Percentiles rank a stretch among this genome's conserved stretches.
These are phyloP conservation scores for Virgularia gustaviana DNA, from an alignment of 92 coral and sea anemone genomes.

Conservation along the genomic window DNA sequence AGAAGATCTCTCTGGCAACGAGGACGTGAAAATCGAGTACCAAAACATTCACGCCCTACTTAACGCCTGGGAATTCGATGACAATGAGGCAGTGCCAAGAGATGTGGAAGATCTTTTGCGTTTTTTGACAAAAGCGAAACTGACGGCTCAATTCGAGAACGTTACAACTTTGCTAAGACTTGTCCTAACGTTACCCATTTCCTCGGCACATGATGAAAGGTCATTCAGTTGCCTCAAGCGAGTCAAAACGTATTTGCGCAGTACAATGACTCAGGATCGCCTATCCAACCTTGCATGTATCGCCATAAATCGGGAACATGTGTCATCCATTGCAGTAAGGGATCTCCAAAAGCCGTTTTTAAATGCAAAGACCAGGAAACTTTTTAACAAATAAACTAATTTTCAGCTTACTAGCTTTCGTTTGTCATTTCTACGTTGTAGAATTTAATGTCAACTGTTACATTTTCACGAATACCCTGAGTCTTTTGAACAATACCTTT, in stretches of 20 bases:
- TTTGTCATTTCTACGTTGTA: too few relatives aligned
- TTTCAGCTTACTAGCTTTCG: not conserved
- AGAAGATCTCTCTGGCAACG: conserved; percentile 1
- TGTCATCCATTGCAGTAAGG: not conserved
- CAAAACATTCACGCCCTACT: conserved; percentile 13
- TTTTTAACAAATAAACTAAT: not conserved
- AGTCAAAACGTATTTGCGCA: not conserved
- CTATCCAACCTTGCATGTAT: conserved; percentile 5
- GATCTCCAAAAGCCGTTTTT: conserved; percentile 1
- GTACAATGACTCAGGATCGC: conserved; percentile 3
- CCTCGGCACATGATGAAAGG: conserved; percentile 22
- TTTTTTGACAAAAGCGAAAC: not conserved
- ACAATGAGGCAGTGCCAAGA: not conserved
- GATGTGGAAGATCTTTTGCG: conserved; percentile 10
- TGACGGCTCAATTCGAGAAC: conserved; percentile 15
- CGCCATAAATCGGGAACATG: conserved; percentile 7
- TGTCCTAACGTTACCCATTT: conserved; percentile 5
- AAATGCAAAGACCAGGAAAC: conserved; percentile 14
- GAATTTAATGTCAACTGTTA: not conserved
- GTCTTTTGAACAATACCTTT: too few relatives aligned
- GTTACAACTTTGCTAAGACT: not conserved
- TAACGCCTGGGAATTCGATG: conserved; percentile 14
- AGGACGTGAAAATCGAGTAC: conserved; percentile 3
- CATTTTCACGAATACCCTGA: not conserved
- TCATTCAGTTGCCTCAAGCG: conserved; percentile 13